Conservation (phyloP, 2,113 vertebrate species). For the Salminus brasiliensis region DNA sequence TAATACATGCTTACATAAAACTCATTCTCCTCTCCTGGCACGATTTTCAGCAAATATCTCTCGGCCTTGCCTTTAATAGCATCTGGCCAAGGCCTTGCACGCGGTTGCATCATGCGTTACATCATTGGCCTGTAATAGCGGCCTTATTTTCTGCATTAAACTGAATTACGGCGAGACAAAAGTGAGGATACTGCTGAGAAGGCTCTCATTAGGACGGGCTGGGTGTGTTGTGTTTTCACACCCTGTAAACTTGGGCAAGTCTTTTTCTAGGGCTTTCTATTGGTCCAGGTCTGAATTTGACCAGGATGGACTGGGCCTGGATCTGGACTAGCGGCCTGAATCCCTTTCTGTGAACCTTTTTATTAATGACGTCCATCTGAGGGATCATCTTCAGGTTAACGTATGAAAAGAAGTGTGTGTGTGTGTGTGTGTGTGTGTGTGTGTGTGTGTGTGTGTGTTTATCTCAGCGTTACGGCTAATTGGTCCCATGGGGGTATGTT, state of each 20-base stretch:
- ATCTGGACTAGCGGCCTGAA: not conserved
- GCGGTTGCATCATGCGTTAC: constrained; percentile 62
- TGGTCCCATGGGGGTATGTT: not conserved
- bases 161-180: constrained; percentile 42
- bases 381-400: not conserved
- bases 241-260: constrained; percentile 15
- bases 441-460: constrained; percentile 8
- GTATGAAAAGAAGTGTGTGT: no score
- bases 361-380: constrained; percentile 11
- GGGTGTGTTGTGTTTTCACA: not conserved
- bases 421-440: not conserved
- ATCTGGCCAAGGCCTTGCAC: constrained; percentile 54
- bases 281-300: not conserved
- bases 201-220: constrained; percentile 30
- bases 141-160: constrained; percentile 42
- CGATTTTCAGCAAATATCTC: constrained; percentile 47
- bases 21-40: constrained; percentile 41
- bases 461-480: not conserved
- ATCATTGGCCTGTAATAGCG: constrained; percentile 52
- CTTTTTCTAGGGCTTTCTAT: not conserved
- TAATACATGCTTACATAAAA: constrained; percentile 37
- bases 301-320: not conserved
- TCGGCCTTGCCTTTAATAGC: constrained; percentile 46
- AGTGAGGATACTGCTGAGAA: constrained; percentile 26
- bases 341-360: not conserved